These are phyloP conservation scores for Nephotettix cincticeps DNA, from an alignment of 1,140 invertebrate genomes.

Conservation along the genomic window DNA sequence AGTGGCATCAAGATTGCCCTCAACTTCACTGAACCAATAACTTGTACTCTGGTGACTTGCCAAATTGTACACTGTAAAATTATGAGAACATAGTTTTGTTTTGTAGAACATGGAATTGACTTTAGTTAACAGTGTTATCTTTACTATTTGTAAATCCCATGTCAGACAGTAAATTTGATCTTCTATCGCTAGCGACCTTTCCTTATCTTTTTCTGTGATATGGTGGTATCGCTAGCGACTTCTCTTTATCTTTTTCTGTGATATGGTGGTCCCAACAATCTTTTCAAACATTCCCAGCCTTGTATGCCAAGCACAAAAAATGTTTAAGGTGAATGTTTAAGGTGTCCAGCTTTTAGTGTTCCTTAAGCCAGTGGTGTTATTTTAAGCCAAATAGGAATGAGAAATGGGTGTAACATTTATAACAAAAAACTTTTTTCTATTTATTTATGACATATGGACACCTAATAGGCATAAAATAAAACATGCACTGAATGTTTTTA, in stretches of 20 bases:
- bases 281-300: slow-evolving; percentile 33
- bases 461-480: no score
- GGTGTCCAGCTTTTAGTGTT: no score
- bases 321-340: no score
- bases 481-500: no score
- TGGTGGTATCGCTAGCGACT: slow-evolving; percentile 28
- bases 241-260: slow-evolving; percentile 38
- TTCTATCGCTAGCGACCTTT: slow-evolving; percentile 35
- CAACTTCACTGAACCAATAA: slow-evolving; percentile 50
- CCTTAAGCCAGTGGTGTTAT: no score
- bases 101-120: slow-evolving; percentile 49
- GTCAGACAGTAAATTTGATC: slow-evolving; percentile 36
- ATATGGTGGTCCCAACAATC: slow-evolving; percentile 30
- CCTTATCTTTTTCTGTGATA: slow-evolving; percentile 35
- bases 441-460: no score
- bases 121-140: slow-evolving; percentile 44
- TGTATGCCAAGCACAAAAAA: slow-evolving; percentile 33
- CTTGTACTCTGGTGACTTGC: slow-evolving; percentile 39
- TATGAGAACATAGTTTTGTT: slow-evolving; percentile 48
- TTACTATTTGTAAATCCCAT: slow-evolving; percentile 48
- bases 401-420: no score
- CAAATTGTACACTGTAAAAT: slow-evolving; percentile 51
- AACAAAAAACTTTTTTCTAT: no score
- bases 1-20: slow-evolving; percentile 46
- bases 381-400: no score